Evolutionary conservation across 2,888 invertebrate genomes (phyloP).

Genomic region (Chloromyia formosa): DNA sequence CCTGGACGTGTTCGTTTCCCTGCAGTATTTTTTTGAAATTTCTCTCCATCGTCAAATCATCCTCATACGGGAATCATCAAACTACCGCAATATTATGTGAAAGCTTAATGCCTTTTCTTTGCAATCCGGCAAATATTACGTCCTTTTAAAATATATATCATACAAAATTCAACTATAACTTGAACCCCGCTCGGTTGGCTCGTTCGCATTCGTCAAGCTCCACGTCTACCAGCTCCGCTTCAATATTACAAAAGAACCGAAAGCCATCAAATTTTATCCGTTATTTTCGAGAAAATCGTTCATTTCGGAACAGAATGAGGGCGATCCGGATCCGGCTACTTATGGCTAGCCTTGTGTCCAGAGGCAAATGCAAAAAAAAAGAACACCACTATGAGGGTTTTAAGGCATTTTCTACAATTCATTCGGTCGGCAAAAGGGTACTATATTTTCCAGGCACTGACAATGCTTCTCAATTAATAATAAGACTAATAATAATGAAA

Average conservation of each 20-base stretch:
- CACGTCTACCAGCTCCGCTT: too few species aligned
- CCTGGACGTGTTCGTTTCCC: not conserved
- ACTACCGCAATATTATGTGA: slow-evolving; percentile 1
- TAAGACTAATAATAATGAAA: slow-evolving; percentile 49
- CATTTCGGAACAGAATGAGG: not conserved
- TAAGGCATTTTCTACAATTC: not conserved
- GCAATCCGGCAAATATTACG: not conserved
- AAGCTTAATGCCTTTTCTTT: slow-evolving; percentile 13
- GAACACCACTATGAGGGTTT: too few species aligned
- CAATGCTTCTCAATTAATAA: slow-evolving; percentile 49
- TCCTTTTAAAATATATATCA: slow-evolving; percentile 8
- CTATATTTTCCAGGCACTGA: slow-evolving; percentile 25
- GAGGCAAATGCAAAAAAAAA: not conserved
- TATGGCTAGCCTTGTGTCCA: not conserved
- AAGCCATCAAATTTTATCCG: slow-evolving; percentile 36
- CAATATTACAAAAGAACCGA: slow-evolving; percentile 21
- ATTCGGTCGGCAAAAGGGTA: not conserved
- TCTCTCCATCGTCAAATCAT: not conserved
- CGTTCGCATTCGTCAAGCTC: not conserved
- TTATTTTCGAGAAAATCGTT: slow-evolving; percentile 23
- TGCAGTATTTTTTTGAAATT: not conserved
- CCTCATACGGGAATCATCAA: not conserved
- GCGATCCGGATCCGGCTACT: not conserved
- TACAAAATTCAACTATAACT: not conserved
- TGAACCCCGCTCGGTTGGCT: not conserved